These are phyloP conservation scores for Diaphora mendica DNA, from an alignment of 2,888 invertebrate species.

Conservation along the genomic window DNA sequence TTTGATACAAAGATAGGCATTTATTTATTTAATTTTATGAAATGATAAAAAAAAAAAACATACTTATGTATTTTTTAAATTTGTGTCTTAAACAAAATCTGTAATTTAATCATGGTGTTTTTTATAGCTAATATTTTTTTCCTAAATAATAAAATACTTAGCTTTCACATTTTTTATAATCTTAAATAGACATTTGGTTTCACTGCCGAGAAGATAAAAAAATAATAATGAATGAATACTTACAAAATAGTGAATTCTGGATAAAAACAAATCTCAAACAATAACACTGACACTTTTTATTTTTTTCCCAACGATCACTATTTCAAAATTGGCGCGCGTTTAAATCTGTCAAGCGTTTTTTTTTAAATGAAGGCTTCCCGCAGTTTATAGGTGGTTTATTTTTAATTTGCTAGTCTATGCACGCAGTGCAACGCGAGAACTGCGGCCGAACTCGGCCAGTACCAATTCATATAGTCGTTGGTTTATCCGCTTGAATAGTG, in stretches of 20 bases:
- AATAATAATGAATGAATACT: slow-evolving; percentile 28
- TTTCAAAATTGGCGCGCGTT: slow-evolving; percentile 46
- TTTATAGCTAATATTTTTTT: no score
- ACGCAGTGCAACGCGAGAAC: slow-evolving; percentile 60
- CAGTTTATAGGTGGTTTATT: slow-evolving; percentile 19
- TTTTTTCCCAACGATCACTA: slow-evolving; percentile 35
- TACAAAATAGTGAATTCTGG: slow-evolving; percentile 22
- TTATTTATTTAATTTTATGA: no score
- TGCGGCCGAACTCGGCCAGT: slow-evolving; percentile 60
- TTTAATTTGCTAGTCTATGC: slow-evolving; percentile 52
- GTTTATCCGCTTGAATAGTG: slow-evolving; percentile 52
- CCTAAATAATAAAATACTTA: no score
- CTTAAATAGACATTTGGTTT: background rate
- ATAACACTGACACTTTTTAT: slow-evolving; percentile 30
- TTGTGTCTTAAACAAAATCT: no score
- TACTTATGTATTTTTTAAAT: no score
- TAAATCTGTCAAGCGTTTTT: slow-evolving; percentile 21
- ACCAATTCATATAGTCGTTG: slow-evolving; percentile 74
- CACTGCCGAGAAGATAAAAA: background rate
- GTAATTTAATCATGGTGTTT: no score
- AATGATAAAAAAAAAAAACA: no score
- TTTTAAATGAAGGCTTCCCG: slow-evolving; percentile 14
- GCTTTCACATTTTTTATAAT: background rate
- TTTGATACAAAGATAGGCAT: no score
- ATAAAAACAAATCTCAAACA: slow-evolving; percentile 23